Conservation (phyloP, 1,140 invertebrate genomes). For the Listronotus bonariensis region DNA sequence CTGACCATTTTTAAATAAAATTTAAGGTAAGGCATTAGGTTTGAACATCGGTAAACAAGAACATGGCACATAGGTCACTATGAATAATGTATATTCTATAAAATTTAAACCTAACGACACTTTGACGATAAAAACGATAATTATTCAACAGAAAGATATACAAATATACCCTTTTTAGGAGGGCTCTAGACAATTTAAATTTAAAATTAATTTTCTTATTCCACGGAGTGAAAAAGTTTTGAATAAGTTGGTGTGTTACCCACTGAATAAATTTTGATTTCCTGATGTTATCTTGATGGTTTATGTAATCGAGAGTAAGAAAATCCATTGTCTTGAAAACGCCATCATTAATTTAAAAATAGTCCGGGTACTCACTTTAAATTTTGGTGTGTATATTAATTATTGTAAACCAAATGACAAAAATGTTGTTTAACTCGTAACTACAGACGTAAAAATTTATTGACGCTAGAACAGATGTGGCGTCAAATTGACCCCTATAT, state of each 20-base stretch:
- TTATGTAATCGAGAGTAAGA: constrained; percentile 32
- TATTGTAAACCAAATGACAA: too few relatives aligned
- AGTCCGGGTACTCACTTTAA: not conserved
- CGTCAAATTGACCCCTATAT: too few relatives aligned
- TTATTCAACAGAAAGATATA: constrained; percentile 28
- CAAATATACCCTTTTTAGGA: constrained; percentile 28
- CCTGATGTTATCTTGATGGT: constrained; percentile 33
- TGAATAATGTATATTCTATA: constrained; percentile 15
- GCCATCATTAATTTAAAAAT: constrained; percentile 31
- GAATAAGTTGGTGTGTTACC: constrained; percentile 29
- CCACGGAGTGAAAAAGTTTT: constrained; percentile 29
- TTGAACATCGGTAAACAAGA: constrained; percentile 12
- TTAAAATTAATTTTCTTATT: constrained; percentile 32
- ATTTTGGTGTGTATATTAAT: too few relatives aligned
- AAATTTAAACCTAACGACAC: constrained; percentile 13
- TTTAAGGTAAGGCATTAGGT: too few relatives aligned
- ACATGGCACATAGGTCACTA: constrained; percentile 7
- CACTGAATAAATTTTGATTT: constrained; percentile 32
- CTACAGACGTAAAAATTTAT: too few relatives aligned
- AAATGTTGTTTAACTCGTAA: too few relatives aligned
- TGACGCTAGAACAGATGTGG: too few relatives aligned
- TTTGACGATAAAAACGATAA: constrained; percentile 16
- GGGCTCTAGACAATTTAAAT: constrained; percentile 23
- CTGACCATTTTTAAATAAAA: too few relatives aligned
- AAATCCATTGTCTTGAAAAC: constrained; percentile 32